These are phyloP conservation scores for Dasyurus viverrinus DNA, from an alignment of 2,113 vertebrate genomes.

Conservation along the genomic window DNA sequence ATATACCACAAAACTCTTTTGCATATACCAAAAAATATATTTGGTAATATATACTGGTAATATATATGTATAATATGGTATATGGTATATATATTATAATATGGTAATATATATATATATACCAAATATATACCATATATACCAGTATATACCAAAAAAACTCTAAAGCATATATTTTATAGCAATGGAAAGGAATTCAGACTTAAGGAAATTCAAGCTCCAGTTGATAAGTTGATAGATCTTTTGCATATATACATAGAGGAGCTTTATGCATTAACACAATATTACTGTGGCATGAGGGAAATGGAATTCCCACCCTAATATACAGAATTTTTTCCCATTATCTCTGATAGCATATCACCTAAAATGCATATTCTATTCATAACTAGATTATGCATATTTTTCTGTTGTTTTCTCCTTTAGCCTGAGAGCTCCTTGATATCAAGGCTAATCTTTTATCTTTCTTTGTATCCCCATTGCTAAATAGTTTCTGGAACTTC, in stretches of 20 bases:
- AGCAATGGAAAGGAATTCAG: background rate
- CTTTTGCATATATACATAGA: background rate
- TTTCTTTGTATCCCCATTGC: background rate
- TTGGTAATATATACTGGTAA: too few species aligned
- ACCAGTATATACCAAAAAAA: too few species aligned
- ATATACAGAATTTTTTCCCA: background rate
- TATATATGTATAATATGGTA: too few species aligned
- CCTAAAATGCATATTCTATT: background rate
- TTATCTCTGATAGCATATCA: background rate
- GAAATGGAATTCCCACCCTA: background rate
- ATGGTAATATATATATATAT: too few species aligned
- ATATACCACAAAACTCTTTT: too few species aligned
- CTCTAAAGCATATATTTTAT: too few species aligned
- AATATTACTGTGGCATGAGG: background rate
- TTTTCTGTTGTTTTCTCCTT: background rate
- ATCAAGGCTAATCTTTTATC: background rate
- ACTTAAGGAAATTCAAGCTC: conserved; percentile 39
- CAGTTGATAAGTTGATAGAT: background rate
- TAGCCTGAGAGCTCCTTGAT: background rate
- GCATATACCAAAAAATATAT: too few species aligned
- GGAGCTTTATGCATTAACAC: background rate
- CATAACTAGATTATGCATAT: background rate
- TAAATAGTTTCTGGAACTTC: background rate
- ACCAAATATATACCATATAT: too few species aligned
- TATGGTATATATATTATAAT: too few species aligned